A percentile compares a stretch with the other conserved stretches of the same genome.
Conservation (phyloP, 2,113 vertebrate species). For the Heterocephalus glaber region DNA sequence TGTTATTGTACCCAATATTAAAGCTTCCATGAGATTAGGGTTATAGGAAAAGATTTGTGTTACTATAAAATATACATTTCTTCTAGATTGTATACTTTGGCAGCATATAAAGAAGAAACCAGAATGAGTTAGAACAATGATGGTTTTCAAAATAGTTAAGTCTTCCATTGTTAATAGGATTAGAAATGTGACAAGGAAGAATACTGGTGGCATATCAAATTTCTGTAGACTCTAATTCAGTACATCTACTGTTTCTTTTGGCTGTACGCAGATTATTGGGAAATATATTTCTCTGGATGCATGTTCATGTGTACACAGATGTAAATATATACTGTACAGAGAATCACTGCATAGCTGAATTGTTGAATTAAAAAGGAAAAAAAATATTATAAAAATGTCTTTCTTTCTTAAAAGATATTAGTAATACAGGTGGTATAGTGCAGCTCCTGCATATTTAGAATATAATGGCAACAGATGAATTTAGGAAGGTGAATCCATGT, state of each 20-base stretch:
- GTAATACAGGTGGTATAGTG: background rate
- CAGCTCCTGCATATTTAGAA: background rate
- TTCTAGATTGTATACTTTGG: background rate
- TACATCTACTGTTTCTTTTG: background rate
- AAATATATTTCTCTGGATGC: background rate
- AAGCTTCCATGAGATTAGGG: background rate
- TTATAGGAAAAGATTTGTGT: background rate
- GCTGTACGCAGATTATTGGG: background rate
- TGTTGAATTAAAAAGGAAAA: slow-evolving; percentile 31
- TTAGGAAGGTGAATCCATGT: background rate
- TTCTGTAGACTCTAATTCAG: background rate
- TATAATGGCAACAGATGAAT: background rate
- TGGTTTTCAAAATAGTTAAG: slow-evolving; percentile 15
- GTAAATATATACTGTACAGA: background rate
- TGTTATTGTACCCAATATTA: background rate
- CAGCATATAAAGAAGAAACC: slow-evolving; percentile 9
- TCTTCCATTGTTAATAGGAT: background rate
- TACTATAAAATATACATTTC: background rate
- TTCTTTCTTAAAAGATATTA: background rate
- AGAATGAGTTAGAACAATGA: background rate
- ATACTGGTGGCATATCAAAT: background rate
- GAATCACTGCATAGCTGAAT: background rate
- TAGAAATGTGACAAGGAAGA: slow-evolving; percentile 18
- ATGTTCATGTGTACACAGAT: background rate
- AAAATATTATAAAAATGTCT: slow-evolving; percentile 1